Conservation (phyloP, 2,113 vertebrate genomes). For the Podarcis muralis region DNA sequence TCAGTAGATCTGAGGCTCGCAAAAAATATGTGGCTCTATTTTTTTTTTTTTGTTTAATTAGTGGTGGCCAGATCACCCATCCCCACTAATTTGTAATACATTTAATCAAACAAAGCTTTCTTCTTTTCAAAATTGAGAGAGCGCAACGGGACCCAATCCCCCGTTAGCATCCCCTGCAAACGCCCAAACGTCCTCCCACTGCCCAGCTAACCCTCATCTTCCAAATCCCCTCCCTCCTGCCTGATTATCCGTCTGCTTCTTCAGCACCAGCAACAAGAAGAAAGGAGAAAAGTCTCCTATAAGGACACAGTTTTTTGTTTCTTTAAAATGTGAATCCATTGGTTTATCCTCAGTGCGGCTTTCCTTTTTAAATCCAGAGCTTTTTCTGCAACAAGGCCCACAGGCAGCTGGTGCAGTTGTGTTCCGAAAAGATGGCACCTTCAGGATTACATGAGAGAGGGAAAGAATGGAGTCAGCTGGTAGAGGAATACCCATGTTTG, state of each 20-base stretch:
- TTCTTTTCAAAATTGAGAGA: no score
- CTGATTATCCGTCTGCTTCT: no score
- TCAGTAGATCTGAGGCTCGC: background rate
- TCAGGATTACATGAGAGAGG: slow-evolving; percentile 68
- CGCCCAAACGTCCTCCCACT: no score
- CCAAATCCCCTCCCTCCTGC: no score
- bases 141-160: no score
- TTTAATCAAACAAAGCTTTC: no score
- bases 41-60: background rate
- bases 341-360: slow-evolving; percentile 1
- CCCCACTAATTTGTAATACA: no score
- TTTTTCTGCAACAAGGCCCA: slow-evolving; percentile 79
- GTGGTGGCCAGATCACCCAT: no score
- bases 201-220: no score
- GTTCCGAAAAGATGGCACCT: slow-evolving; percentile 72
- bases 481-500: slow-evolving; percentile 68
- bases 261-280: no score
- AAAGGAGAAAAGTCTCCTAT: no score
- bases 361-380: slow-evolving; percentile 66
- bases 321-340: background rate
- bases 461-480: slow-evolving; percentile 66
- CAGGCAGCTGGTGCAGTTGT: slow-evolving; percentile 69
- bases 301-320: background rate
- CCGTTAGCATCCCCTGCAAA: no score
- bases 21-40: background rate